These are phyloP conservation scores for Hemithea aestivaria DNA, from an alignment of 2,888 invertebrate species.

Conservation along the genomic window DNA sequence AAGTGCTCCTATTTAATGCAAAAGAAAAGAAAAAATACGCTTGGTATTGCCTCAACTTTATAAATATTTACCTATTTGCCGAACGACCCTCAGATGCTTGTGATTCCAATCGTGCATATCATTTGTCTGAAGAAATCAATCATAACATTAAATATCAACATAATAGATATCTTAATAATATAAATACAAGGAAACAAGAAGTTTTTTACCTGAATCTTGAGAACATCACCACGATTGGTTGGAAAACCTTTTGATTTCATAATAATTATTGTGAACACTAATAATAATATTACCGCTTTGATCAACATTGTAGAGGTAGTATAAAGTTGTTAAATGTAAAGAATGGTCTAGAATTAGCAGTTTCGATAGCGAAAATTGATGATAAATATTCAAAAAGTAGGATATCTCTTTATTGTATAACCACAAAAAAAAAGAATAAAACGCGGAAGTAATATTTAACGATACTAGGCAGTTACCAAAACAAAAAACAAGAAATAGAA, in stretches of 20 bases:
- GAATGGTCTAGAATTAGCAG: no score
- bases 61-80: slow-evolving; percentile 18
- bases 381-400: no score
- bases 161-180: background rate
- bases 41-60: no score
- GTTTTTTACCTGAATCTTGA: slow-evolving; percentile 4
- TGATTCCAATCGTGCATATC: slow-evolving; percentile 8
- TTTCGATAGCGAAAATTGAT: no score
- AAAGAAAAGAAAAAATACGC: no score
- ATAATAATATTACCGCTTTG: background rate
- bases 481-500: background rate
- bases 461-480: no score
- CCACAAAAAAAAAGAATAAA: no score
- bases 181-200: slow-evolving; percentile 1
- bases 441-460: no score
- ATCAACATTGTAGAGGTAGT: background rate
- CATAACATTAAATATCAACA: slow-evolving; percentile 2
- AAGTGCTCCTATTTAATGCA: no score
- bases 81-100: slow-evolving; percentile 17
- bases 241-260: slow-evolving; percentile 3
- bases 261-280: background rate
- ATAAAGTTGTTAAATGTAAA: no score
- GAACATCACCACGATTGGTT: slow-evolving; percentile 1
- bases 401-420: no score
- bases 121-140: slow-evolving; percentile 16